Evolutionary conservation across 92 coral and sea anemone genomes (phyloP), one percentile per base, ranked within the genome.

Genomic region (Palythoa grandis): DNA sequence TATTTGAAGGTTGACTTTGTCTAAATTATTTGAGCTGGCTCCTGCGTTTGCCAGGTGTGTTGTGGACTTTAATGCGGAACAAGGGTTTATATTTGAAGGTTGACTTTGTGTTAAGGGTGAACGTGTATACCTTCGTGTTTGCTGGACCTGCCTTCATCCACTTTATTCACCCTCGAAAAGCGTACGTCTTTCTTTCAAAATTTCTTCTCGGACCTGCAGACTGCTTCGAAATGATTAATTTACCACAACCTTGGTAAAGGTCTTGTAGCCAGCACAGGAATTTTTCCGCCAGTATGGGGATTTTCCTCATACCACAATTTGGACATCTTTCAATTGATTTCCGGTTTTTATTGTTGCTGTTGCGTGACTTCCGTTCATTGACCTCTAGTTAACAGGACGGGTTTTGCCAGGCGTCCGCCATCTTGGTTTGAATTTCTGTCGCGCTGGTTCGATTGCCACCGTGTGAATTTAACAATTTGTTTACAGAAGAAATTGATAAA

Each of bases 171-270:
- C 0, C 25, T 68, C 23, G 78, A 48, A 66, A 12, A 54, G 60
- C 60, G 63, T 15, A 53, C 2, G 78, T 72, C 72, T 35, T 47
- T 82, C 40, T 16, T 37, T 72, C 80, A 7, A 17, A 61, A 29
- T 29, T 25, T 43, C 8, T 25, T 53, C 37, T 79, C 79, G 70
- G 90, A 79, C 70, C 54, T 74, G 39, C 91, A 82, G 43, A 71
- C 87, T 4, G 87, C 83, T 58, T 88, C 82, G 65, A 69, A 88
- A 73, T 88, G 87, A 67, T 87, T 87, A 57, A 19, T 58, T 87
- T 88, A 24, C 91, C 83, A 88, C 91, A 88, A 22, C 83, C 69
- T 38, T 70, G 83, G 86, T 87, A 88, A 72, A 72, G 43, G 48
- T 40, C 37, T 16, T 53, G 35, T 29, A 29, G 35, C 35, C 35